A percentile compares a stretch with the other conserved stretches of the same genome.
These are phyloP conservation scores for Atrichornis clamosus DNA, from an alignment of 2,113 vertebrate genomes.

Conservation along the genomic window DNA sequence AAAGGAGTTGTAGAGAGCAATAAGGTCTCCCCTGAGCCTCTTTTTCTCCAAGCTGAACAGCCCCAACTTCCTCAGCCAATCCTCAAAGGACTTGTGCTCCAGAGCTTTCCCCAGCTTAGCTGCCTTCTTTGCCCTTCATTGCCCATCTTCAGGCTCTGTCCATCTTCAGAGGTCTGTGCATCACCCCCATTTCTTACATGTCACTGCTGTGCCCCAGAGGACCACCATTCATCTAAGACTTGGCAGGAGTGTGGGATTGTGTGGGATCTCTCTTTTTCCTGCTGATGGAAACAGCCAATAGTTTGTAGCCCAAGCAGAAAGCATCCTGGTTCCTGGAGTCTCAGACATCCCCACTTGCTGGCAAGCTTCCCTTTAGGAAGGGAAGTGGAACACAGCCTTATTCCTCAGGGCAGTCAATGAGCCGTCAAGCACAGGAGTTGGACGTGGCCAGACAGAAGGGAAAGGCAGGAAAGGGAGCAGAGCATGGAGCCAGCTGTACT, in stretches of 20 bases:
- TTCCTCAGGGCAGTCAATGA: not conserved
- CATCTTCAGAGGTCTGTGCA: not conserved
- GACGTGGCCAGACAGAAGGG: not conserved
- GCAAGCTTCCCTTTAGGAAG: not conserved
- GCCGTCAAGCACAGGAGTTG: not conserved
- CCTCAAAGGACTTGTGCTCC: not conserved
- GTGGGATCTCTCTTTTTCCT: not conserved
- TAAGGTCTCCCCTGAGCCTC: not conserved
- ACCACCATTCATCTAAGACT: accelerated
- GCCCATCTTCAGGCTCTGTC: not conserved
- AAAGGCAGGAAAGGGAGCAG: not conserved
- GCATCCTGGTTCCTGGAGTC: not conserved
- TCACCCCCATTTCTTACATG: not conserved
- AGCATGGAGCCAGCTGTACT: not conserved
- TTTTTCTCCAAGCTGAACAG: not conserved
- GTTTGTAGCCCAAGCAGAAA: not conserved
- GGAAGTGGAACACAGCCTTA: not conserved
- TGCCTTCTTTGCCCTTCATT: not conserved
- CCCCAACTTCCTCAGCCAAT: not conserved
- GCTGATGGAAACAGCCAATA: not conserved
- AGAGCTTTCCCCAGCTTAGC: not conserved
- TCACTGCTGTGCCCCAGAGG: not conserved
- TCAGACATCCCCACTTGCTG: not conserved
- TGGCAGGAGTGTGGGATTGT: not conserved
- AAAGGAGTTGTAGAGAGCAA: not conserved